Conservation (phyloP, 2,888 invertebrate species). For the Acrobeloides nanus region DNA sequence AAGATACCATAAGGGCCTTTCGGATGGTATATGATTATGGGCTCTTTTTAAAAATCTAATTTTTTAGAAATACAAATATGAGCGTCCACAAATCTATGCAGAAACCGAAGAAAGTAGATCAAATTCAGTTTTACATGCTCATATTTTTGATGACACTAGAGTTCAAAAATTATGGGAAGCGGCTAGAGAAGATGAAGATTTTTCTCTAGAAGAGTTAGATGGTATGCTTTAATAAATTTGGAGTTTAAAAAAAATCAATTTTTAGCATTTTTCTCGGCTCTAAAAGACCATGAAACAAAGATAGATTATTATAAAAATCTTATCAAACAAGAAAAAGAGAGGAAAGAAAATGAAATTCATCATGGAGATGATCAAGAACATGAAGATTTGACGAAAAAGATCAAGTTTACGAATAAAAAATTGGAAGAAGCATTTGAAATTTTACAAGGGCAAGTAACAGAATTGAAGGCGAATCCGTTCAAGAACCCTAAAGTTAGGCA, state of each 20-base stretch:
- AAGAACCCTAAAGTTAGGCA: conserved; percentile 33
- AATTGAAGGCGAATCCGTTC: conserved; percentile 30
- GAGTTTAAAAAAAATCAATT: neutral
- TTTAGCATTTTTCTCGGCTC: neutral
- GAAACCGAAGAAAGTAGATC: neutral
- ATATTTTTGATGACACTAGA: conserved; percentile 30
- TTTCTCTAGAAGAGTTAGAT: conserved; percentile 28
- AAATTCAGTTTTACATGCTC: conserved; percentile 15
- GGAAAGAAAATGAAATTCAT: conserved; percentile 17
- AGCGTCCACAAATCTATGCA: conserved; percentile 10
- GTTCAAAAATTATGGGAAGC: conserved; percentile 40
- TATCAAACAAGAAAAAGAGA: conserved; percentile 12
- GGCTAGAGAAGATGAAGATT: conserved; percentile 28
- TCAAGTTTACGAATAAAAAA: conserved; percentile 16
- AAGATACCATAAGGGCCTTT: conserved; percentile 37
- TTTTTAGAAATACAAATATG: conserved; percentile 26
- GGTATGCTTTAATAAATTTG: conserved; percentile 13
- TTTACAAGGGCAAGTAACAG: conserved; percentile 12
- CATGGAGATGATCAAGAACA: conserved; percentile 14
- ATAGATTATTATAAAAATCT: conserved; percentile 13
- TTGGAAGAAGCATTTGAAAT: conserved; percentile 16
- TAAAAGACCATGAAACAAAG: conserved; percentile 5
- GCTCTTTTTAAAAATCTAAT: neutral
- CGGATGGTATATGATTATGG: conserved; percentile 29
- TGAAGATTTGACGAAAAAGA: conserved; percentile 1